Base-by-base conservation (phyloP, 2,797 vertebrate species). In the Urocyon cinereoargenteus region DNA sequence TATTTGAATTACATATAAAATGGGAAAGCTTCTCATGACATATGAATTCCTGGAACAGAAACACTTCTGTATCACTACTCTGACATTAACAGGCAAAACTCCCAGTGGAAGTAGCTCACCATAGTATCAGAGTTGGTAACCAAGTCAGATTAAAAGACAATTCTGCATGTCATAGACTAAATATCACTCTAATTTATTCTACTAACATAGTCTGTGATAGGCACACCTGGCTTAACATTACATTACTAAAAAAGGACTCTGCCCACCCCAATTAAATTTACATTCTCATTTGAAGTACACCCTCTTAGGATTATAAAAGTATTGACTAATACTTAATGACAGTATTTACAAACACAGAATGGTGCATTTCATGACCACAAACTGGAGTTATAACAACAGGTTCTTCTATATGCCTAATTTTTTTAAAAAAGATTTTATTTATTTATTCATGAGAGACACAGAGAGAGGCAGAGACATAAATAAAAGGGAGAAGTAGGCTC, bases 231-330 rank as follows among this genome's bases (percentile, higher is more conserved):
- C 34, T 92, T 86, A 88, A 28, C 28, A 75, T 91, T n/a, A 62
- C 21, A 62, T 82, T 94, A 88, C 21, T 75, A 89, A 86, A 84
- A 70, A 36, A 83, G 66, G 72, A 94, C 13, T 82, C 34, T 61
- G 55, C 5, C 55, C 36, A 79, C 24, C 14, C 31, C 34, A 45
- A 19, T n/a, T n/a, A 87, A 75, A 75, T 68, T 68, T 62, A 70
- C 12, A 77, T 11, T 81, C 28, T 64, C 51, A 62, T 31, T 81
- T 36, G 36, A 73, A 61, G 49, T 36, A 57, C 28, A 92, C 51
- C 22, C 77, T 64, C 55, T 62, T 31, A 81, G 66, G 45, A 79
- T 59, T 40, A 57, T n/a, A 73, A 79, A 89, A 28, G 19, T n/a
- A 77, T 15, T 87, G 28, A 51, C 45, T 40, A 87, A 84, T 72